A percentile compares a stretch with the other conserved stretches of the same genome.
Evolutionary conservation across 2,888 invertebrate species (phyloP).

Genomic region (Hydraecia micacea): DNA sequence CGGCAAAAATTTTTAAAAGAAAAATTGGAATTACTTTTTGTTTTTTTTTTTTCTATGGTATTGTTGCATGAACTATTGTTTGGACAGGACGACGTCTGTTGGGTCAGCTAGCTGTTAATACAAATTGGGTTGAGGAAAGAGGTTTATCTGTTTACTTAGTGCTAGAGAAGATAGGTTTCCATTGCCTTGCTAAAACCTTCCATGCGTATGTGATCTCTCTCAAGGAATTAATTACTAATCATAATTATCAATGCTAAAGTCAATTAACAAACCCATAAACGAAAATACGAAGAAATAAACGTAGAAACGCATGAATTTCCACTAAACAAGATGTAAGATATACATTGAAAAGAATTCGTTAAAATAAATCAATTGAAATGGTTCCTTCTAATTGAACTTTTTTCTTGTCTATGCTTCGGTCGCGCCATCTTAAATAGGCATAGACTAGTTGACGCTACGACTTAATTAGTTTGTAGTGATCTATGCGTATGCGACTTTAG

Average conservation of each 20-base stretch:
- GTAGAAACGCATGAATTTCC: slow-evolving; percentile 30
- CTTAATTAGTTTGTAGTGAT: slow-evolving; percentile 57
- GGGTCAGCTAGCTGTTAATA: no score
- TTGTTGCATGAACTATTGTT: no score
- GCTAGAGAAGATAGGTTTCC: not conserved
- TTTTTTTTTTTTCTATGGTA: no score
- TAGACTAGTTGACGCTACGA: slow-evolving; percentile 55
- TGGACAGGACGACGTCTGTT: no score
- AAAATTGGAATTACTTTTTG: no score
- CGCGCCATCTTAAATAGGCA: slow-evolving; percentile 53
- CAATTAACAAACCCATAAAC: slow-evolving; percentile 35
- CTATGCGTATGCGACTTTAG: slow-evolving; percentile 40
- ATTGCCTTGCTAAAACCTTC: not conserved
- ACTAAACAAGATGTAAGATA: slow-evolving; percentile 39
- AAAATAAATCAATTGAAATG: slow-evolving; percentile 57
- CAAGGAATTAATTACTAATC: no score
- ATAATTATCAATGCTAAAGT: no score
- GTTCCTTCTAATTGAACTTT: slow-evolving; percentile 45
- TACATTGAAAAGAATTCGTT: slow-evolving; percentile 63
- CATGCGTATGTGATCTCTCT: no score
- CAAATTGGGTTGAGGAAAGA: not conserved
- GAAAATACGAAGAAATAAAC: slow-evolving; percentile 40
- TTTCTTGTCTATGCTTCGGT: slow-evolving; percentile 32
- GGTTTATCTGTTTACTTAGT: no score
- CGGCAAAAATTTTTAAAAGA: no score